These are phyloP conservation scores for Tribolium freemani DNA, from an alignment of 2,888 invertebrate genomes.

Conservation along the genomic window DNA sequence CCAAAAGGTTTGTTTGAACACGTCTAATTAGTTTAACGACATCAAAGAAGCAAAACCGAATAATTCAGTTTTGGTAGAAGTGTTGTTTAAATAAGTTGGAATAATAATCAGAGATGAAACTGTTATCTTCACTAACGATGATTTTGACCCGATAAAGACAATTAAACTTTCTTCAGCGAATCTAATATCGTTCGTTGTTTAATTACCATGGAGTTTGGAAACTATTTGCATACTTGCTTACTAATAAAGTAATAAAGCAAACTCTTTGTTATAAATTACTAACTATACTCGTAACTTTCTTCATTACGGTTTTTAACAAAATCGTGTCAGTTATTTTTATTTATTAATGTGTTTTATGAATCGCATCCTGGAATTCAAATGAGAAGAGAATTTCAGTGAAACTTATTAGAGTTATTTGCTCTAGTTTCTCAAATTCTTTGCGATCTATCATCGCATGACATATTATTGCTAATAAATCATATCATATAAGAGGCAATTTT, in stretches of 20 bases:
- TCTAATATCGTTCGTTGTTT: neutral
- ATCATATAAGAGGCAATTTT: neutral
- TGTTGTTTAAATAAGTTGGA: neutral
- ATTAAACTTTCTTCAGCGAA: neutral
- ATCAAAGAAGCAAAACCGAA: neutral
- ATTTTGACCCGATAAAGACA: neutral
- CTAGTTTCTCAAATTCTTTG: neutral
- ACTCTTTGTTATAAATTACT: neutral
- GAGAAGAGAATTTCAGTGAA: neutral
- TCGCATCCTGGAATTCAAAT: neutral
- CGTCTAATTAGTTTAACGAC: neutral
- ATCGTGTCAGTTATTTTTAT: neutral
- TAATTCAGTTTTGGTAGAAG: neutral
- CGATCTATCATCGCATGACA: neutral
- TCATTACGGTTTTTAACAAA: neutral
- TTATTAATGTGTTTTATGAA: neutral
- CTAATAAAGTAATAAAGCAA: neutral
- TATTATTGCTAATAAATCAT: neutral
- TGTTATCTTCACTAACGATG: neutral
- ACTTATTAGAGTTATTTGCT: neutral
- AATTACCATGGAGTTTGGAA: conserved; percentile 2
- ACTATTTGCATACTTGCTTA: neutral
- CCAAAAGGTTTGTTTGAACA: neutral
- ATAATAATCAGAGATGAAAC: too few relatives aligned
- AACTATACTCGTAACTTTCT: neutral